Evolutionary conservation across 2,888 invertebrate species (phyloP), one percentile per base, ranked within the genome.

Genomic region (Rotaria macrura): DNA sequence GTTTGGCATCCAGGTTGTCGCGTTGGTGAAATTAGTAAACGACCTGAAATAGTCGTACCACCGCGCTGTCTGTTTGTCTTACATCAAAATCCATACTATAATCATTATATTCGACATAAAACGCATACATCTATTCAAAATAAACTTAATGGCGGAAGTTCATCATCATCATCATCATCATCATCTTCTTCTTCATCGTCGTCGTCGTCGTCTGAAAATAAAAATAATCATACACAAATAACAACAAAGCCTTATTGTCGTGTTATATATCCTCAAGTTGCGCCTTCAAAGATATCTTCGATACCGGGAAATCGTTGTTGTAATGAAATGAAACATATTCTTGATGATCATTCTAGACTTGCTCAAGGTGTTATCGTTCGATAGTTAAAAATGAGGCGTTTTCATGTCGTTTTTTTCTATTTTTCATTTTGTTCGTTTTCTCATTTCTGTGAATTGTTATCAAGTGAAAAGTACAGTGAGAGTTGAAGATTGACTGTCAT

Each of bases 1-100:
- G 89, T 91, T 10, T 91, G 91, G 91, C 87, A 89, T 47, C 90
- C 90, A 5, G 38, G 38, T 23, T 40, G 74, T 43, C 74, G 74
- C 43, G 40, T 40, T 38, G 74, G 74, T 43, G 74, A 74, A 74
- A 74, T 74, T 40, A 40, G 40, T 25, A 40, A 43, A 40, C 38
- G 43, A 74, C 74, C 74, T 40, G 74, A 74, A 43, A 74, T 74
- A 7, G 74, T 74, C 25, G 74, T 74, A 74, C 74, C 74, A 40
- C 74, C 74, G 23, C 74, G 74, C 40, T 74, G 74, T 25, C 2
- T 29, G 5, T 38, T 12, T 74, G 43, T 74, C 14, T 40, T 74
- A 74, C 40, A 74, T 40, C 74, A 74, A 74, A 74, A 74, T 74
- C 74, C 74, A 40, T 74, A 10, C 9, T 74, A 74, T 74, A 9